phyloP scores from a whole-genome alignment of 2,888 invertebrate species.

The Tholera decimalis region DNA sequence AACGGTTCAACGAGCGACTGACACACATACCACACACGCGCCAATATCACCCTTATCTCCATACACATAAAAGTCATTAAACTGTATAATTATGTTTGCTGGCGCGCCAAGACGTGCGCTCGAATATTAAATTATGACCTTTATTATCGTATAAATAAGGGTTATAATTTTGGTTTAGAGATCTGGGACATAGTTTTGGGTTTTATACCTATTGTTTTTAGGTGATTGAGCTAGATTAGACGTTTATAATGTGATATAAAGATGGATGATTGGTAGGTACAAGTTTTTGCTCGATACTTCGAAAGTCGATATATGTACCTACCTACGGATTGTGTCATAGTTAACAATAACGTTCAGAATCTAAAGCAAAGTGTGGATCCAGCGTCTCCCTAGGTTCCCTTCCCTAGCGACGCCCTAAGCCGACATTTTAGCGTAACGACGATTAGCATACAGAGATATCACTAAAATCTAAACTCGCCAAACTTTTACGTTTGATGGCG shows the following conservation, averaged over 20 bases:
- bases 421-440: too few species aligned
- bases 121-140: conserved; percentile 27
- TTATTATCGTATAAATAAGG: conserved; percentile 21
- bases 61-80: conserved; percentile 13
- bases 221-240: conserved; percentile 10
- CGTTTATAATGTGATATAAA: too few species aligned
- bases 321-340: too few species aligned
- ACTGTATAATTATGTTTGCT: conserved; percentile 23
- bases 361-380: too few species aligned
- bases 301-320: too few species aligned
- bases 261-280: too few species aligned
- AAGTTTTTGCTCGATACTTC: neutral
- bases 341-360: too few species aligned
- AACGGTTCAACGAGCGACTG: conserved; percentile 63
- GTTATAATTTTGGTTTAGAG: conserved; percentile 14
- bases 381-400: too few species aligned
- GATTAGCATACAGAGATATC: too few species aligned
- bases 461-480: too few species aligned
- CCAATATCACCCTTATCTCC: conserved; percentile 44
- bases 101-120: neutral
- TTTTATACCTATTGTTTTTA: conserved; percentile 13
- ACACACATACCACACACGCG: conserved; percentile 56
- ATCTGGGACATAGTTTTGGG: conserved; percentile 24
- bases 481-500: too few species aligned
- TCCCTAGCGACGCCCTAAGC: too few species aligned